Percentiles rank a stretch among this genome's conserved stretches.
phyloP scores from a whole-genome alignment of 2,797 vertebrate genomes.

The Anas capensis region DNA sequence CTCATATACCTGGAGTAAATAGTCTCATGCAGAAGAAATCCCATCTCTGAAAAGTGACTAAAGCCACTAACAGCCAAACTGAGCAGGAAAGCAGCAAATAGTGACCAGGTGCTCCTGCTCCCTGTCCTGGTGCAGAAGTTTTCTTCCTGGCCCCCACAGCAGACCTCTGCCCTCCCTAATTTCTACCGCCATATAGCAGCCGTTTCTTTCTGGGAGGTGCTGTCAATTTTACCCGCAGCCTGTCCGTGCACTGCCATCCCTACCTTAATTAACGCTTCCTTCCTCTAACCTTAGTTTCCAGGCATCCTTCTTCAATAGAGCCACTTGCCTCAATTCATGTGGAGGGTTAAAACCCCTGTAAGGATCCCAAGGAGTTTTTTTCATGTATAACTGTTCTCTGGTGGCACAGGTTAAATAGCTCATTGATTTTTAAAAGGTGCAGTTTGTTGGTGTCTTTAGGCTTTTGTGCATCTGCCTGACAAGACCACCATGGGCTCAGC shows the following conservation, averaged over 20 bases:
- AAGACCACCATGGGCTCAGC: neutral
- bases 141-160: neutral
- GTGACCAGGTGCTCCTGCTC: conserved; percentile 19
- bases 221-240: neutral
- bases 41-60: conserved; percentile 35
- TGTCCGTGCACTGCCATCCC: neutral
- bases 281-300: conserved; percentile 18
- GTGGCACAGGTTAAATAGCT: neutral
- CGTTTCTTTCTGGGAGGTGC: conserved; percentile 13
- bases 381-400: neutral
- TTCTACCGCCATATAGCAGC: neutral
- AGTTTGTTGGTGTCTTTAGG: neutral
- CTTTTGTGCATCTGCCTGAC: neutral
- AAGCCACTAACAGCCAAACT: neutral
- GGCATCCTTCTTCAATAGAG: neutral
- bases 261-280: neutral
- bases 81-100: conserved; percentile 10
- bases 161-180: conserved; percentile 20
- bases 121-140: neutral
- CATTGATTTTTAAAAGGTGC: neutral
- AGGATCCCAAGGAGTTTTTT: neutral
- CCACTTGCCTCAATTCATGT: neutral
- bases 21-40: conserved; percentile 55
- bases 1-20: conserved; percentile 25
- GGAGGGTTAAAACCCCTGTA: neutral